Evolutionary conservation across 2,113 vertebrate genomes (phyloP), one percentile per base, ranked within the genome.

Genomic region (Zosterops japonicus): DNA sequence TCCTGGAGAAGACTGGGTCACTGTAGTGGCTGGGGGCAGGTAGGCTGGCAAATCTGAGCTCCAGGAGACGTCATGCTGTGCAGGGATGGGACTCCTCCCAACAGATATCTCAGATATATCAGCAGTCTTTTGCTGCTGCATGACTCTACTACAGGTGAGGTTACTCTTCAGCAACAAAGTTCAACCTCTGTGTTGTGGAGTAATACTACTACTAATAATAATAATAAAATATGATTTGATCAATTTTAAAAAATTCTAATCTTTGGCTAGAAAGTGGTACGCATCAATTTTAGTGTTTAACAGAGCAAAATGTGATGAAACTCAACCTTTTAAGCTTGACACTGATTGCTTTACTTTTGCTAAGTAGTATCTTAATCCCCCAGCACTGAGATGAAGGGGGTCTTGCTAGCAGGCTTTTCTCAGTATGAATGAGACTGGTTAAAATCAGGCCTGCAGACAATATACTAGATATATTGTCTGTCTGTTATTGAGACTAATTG

Each of bases 101-200:
- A 11, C 3, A 47, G 33, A 23, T 57, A 11, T 25, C 33, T 72
- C 59, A 42, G 27, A 39, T 39, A 39, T 39, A 39, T 39, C 39
- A 39, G 39, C 39, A 39, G 16, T 29, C 11, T 88, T 19, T 56
- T 1, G 0, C n/a, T 1, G 2, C 59, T 75, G 35, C 24, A 9
- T 22, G 17, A 14, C 22, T 41, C 33, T 47, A 33, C 64, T 79
- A 24, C 0, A 0, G 20, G 19, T 50, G 52, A 87, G 33, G 17
- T 68, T 52, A 65, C 10, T 14, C 31, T 87, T 29, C 36, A 49
- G 39, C 41, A 61, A 23, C 16, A 25, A 61, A 89, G 59, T 61
- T 82, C 47, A 69, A 6, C 31, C 60, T 70, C 69, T 82, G 9
- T 59, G 18, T 44, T 63, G 31, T 28, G 47, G 23, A 60, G 9